Base-by-base conservation (phyloP, 2,888 invertebrate species). In the Hipparchia sbordonii region DNA sequence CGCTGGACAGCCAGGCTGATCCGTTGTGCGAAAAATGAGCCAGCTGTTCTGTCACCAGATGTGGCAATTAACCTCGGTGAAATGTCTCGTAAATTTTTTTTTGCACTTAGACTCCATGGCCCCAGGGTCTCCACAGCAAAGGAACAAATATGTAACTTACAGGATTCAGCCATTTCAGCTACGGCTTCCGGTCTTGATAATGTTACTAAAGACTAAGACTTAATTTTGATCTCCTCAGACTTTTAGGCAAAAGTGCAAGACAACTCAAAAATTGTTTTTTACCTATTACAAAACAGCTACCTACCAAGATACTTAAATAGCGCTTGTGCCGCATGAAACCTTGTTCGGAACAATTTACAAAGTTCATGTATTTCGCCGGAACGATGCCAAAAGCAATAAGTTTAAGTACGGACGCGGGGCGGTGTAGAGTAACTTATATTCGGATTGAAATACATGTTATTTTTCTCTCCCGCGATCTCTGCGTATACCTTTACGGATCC, bases 321-420 rank as follows among this genome's bases (percentile, higher is more conserved):
- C 66, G 71, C 69, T 70, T 70, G 72, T 63, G 62, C 67, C 45
- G 61, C 63, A 70, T 61, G 59, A 76, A 71, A 71, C 72, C 65
- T 76, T 71, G 68, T 74, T 76, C 66, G 69, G 66, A 65, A 75
- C 75, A 72, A 72, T 77, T 76, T 76, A 74, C 74, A 76, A 77
- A 71, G 74, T 74, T 74, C 76, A 72, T 71, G 75, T 74, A 73
- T 72, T 75, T 75, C 65, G 67, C 75, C 74, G 75, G 73, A 75
- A 72, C 72, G 72, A 72, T 73, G 76, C 72, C 75, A 76, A 73
- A 76, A 67, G 71, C 72, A 76, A 74, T 77, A 78, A 78, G 72
- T 74, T 72, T 72, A 76, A 76, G 74, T 71, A 74, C 72, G 72
- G 68, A 54, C 68, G 56, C 45, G 51, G 62, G 57, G 66, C 66